Conservation (phyloP, 2,797 vertebrate species). For the Manis crassicaudata region DNA sequence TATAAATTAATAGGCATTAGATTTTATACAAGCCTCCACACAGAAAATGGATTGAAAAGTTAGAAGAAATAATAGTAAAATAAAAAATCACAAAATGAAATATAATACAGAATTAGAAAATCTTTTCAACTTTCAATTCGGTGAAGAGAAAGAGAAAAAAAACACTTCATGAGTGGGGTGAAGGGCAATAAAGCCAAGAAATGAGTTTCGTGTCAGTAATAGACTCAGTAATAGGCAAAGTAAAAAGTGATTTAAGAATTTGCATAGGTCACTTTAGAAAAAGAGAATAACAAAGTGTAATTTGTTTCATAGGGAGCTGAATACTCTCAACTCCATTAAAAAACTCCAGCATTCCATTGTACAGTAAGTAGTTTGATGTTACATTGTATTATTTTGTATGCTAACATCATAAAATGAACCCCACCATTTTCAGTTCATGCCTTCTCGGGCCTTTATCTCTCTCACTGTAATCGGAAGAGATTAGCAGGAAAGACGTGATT, state of each 20-base stretch:
- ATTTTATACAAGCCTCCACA: background rate
- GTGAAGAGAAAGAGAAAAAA: background rate
- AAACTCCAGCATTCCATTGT: background rate
- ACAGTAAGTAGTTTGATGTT: background rate
- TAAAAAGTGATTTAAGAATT: background rate
- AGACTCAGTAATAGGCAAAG: background rate
- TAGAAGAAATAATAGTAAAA: background rate
- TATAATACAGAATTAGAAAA: background rate
- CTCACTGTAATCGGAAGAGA: conserved; percentile 1
- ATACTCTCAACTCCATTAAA: background rate
- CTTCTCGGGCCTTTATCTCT: background rate
- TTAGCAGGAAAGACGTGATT: background rate
- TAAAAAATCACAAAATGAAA: background rate
- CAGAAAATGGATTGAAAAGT: conserved; percentile 34
- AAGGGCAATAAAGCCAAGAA: background rate
- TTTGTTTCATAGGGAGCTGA: background rate
- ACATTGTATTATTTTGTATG: background rate
- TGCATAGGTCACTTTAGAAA: background rate
- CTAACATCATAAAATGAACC: background rate
- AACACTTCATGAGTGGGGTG: background rate
- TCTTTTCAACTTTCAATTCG: background rate
- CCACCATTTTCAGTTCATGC: background rate
- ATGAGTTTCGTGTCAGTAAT: background rate
- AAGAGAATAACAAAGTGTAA: background rate
- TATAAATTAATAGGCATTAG: background rate